Percentiles rank a stretch among this genome's conserved stretches.
phyloP scores from a whole-genome alignment of 92 coral and sea anemone genomes.

The Epizoanthus ramosus region DNA sequence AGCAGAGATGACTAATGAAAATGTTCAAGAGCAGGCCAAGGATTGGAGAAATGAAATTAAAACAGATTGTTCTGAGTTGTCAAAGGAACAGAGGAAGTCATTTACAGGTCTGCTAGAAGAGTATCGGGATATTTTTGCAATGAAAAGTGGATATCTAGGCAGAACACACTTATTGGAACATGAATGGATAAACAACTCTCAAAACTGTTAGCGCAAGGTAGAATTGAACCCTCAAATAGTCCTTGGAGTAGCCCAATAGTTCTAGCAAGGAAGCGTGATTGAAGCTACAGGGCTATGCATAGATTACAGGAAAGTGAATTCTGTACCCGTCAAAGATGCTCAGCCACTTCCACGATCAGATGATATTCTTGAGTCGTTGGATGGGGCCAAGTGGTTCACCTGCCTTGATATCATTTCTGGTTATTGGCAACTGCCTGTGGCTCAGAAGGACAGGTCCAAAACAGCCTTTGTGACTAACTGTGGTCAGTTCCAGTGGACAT shows the following conservation, averaged over 20 bases:
- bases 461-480: conserved; percentile 35
- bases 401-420: conserved; percentile 28
- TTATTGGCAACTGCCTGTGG: conserved; percentile 34
- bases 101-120: conserved; percentile 27
- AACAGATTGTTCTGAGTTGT: conserved; percentile 37
- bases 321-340: conserved; percentile 45
- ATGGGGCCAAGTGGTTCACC: conserved; percentile 29
- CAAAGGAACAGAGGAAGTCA: conserved; percentile 25
- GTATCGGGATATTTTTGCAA: conserved; percentile 45
- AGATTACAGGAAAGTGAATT: conserved; percentile 32
- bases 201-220: conserved; percentile 28
- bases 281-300: conserved; percentile 28
- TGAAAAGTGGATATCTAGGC: conserved; percentile 33
- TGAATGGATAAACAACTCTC: conserved; percentile 47
- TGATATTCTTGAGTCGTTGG: conserved; percentile 36
- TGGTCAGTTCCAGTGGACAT: conserved; percentile 45
- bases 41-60: conserved; percentile 25
- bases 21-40: background rate
- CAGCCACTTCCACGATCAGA: conserved; percentile 47
- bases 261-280: conserved; percentile 40
- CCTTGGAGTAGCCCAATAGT: conserved; percentile 61
- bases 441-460: conserved; percentile 21
- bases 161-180: conserved; percentile 32
- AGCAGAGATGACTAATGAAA: too few species aligned
- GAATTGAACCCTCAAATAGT: conserved; percentile 43